Evolutionary conservation across 2,888 invertebrate species (phyloP).

Genomic region (Caenorhabditis angaria): DNA sequence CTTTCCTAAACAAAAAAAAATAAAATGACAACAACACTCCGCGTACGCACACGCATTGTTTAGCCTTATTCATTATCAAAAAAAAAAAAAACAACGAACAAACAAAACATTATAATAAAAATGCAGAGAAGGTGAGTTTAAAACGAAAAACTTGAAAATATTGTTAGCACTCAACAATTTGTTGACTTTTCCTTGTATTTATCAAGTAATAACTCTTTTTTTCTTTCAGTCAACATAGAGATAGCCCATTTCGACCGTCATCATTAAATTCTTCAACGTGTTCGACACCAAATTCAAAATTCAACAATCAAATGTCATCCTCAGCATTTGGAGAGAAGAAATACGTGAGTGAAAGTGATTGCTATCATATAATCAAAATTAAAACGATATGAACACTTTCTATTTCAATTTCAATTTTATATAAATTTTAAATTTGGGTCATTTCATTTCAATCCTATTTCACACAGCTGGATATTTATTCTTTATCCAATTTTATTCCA

Average conservation of each 20-base stretch:
- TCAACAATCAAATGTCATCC: constrained; percentile 26
- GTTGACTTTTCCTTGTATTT: not conserved
- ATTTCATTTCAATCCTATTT: not conserved
- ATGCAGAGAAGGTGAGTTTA: not conserved
- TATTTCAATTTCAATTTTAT: too few species aligned
- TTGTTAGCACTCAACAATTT: not conserved
- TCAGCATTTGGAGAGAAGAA: constrained; percentile 54
- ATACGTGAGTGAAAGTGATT: constrained; percentile 41
- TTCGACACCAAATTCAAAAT: constrained; percentile 6
- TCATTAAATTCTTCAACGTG: constrained; percentile 12
- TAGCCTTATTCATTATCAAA: too few species aligned
- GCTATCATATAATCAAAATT: too few species aligned
- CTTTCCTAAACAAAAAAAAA: too few species aligned
- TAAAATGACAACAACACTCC: too few species aligned
- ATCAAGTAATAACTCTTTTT: not conserved
- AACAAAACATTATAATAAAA: constrained; percentile 13
- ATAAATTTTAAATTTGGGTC: constrained; percentile 1
- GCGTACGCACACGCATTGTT: too few species aligned
- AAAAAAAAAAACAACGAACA: not conserved
- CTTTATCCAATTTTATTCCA: not conserved
- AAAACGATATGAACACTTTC: not conserved
- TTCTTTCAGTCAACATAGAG: constrained; percentile 30
- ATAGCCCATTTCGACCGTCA: constrained; percentile 35
- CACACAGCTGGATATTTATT: not conserved
- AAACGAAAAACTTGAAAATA: too few species aligned